Evolutionary conservation across 1,140 invertebrate species (phyloP), one percentile per base, ranked within the genome.

Genomic region (Listronotus oregonensis): DNA sequence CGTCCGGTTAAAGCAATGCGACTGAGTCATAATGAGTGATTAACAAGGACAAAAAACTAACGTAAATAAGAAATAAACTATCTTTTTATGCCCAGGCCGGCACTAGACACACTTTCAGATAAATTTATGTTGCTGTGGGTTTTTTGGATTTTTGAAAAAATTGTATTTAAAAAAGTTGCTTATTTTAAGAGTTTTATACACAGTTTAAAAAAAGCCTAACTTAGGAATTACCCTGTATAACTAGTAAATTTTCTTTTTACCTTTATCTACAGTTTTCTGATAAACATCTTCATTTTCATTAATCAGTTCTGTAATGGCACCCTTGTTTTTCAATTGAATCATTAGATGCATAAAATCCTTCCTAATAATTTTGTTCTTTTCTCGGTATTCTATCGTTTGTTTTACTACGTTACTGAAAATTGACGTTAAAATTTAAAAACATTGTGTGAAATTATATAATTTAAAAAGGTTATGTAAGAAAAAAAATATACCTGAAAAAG

Each of bases 281-380:
- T 14, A 47, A 47, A 47, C 17, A 14, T 47, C 17, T 7, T 15
- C 17, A 6, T 15, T 47, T 14, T 17, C 46, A 47, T 15, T 18
- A 4, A 3, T 18, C 17, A 14, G 10, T 47, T 18, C 46, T 15
- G 46, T 11, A 2, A 80, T 68, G 47, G 63, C 71, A 15, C 77
- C 80, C 0, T 78, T 79, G 10, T 84, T 82, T 57, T 79, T 77
- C 6, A 86, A 59, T 47, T 83, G 78, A 50, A 85, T 81, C 6
- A 86, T 68, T 39, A 85, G 67, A 54, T 86, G 82, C 57, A 86
- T 60, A 64, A 85, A 81, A 71, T 86, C 85, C 55, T 82, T 82
- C 52, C 84, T 76, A 0, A 70, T 72, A 11, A 84, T 68, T 7
- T 80, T 79, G 52, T 83, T 77, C 18, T 80, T 73, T 61, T 82